Conservation (phyloP, 2,888 invertebrate genomes). For the Alloplasta piceator region DNA sequence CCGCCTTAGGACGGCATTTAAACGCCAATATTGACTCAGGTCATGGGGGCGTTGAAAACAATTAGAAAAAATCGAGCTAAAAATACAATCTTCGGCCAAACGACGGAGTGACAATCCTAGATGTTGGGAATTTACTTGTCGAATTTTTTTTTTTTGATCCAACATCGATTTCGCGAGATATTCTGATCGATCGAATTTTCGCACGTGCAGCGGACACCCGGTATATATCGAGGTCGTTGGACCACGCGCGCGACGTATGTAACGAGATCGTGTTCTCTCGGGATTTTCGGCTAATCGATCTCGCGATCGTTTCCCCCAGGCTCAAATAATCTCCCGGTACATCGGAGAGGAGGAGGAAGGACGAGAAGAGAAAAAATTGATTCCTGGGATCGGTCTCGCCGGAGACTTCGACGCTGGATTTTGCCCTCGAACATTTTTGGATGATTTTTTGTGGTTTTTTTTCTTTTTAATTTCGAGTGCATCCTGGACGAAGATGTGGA, state of each 20-base stretch:
- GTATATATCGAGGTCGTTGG: conserved; percentile 38
- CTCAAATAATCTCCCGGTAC: conserved; percentile 37
- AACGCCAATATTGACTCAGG: neutral
- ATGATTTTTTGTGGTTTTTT: conserved; percentile 8
- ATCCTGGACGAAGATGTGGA: neutral
- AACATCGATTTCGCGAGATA: conserved; percentile 7
- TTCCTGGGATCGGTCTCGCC: conserved; percentile 37
- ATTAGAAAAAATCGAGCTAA: too few species aligned
- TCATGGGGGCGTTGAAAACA: neutral
- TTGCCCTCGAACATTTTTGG: conserved; percentile 34
- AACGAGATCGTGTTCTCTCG: conserved; percentile 56
- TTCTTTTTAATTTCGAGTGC: neutral
- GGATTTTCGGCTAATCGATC: conserved; percentile 58
- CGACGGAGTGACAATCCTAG: too few species aligned
- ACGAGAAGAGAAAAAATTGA: conserved; percentile 28
- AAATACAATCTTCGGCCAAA: too few species aligned
- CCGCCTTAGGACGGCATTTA: neutral
- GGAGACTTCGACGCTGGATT: conserved; percentile 24
- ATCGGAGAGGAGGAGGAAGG: neutral
- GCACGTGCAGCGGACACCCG: neutral
- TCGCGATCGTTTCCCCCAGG: conserved; percentile 31
- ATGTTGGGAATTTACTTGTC: too few species aligned
- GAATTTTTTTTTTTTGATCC: too few species aligned
- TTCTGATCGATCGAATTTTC: conserved; percentile 17
- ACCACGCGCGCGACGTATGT: conserved; percentile 48